Conservation (phyloP, 1,140 invertebrate species). For the Bacillus rossius region DNA sequence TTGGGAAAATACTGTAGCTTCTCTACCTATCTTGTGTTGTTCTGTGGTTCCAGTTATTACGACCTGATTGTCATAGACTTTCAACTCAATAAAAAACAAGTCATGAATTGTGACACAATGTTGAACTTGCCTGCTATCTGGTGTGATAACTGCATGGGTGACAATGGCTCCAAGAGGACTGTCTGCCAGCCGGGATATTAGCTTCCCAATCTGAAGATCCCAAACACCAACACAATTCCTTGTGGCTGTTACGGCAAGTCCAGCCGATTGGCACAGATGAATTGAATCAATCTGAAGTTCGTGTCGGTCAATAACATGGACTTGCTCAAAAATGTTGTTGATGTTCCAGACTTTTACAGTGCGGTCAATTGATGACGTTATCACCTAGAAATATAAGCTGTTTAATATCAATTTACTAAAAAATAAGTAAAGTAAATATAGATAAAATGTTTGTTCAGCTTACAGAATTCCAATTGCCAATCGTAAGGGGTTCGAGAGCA, state of each 20-base stretch:
- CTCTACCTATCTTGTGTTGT: too few species aligned
- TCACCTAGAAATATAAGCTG: conserved; percentile 51
- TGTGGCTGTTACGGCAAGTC: conserved; percentile 79
- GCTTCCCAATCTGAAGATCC: conserved; percentile 81
- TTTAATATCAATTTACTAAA: conserved; percentile 3
- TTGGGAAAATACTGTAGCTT: too few species aligned
- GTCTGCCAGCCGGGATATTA: conserved; percentile 82
- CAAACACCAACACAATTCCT: conserved; percentile 92
- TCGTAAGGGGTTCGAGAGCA: conserved; percentile 76
- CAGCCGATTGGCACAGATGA: conserved; percentile 36
- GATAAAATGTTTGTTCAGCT: conserved; percentile 6
- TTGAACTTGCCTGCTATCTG: conserved; percentile 40
- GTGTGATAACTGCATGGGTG: conserved; percentile 85
- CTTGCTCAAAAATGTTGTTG: conserved; percentile 97
- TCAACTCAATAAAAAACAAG: too few species aligned
- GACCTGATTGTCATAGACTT: too few species aligned
- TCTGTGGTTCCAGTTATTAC: too few species aligned
- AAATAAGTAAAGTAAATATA: too few species aligned
- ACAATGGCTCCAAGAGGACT: conserved; percentile 92
- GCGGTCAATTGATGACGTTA: conserved; percentile 95
- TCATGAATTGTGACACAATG: too few species aligned
- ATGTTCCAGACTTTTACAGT: conserved; percentile 99
- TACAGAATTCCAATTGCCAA: conserved; percentile 84
- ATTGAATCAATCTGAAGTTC: conserved; percentile 94
- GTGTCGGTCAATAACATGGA: conserved; percentile 92